Conservation (phyloP, 2,888 invertebrate genomes). For the Dioctria rufipes region DNA sequence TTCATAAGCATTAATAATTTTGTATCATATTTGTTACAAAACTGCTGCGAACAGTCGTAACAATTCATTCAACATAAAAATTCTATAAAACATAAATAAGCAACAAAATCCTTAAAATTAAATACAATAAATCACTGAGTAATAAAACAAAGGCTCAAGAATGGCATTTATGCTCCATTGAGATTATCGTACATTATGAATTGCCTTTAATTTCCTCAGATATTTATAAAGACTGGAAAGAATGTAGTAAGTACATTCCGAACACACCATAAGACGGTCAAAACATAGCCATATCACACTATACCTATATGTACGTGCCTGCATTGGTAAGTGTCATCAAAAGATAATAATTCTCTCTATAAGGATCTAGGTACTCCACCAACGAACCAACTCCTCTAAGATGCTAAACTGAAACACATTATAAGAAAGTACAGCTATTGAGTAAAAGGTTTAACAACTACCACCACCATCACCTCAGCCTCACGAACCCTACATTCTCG, state of each 20-base stretch:
- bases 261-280: constrained; percentile 25
- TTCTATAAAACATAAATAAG: constrained; percentile 18
- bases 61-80: too few relatives aligned
- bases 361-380: constrained; percentile 43
- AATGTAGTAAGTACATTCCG: neutral
- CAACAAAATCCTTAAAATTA: constrained; percentile 36
- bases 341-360: constrained; percentile 57
- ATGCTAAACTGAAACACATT: constrained; percentile 55
- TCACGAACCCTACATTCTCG: neutral
- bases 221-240: constrained; percentile 19
- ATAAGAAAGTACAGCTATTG: constrained; percentile 48
- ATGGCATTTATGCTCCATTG: constrained; percentile 48
- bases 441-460: constrained; percentile 55
- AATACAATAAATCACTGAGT: constrained; percentile 35
- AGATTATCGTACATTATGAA: constrained; percentile 57
- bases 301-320: constrained; percentile 46
- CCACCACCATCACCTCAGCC: constrained; percentile 7
- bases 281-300: constrained; percentile 21
- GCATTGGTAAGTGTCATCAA: constrained; percentile 57
- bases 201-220: constrained; percentile 55
- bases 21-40: too few relatives aligned
- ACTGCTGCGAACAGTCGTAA: too few relatives aligned
- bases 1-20: too few relatives aligned
- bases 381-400: constrained; percentile 16
- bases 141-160: constrained; percentile 51